phyloP scores from a whole-genome alignment of 2,888 invertebrate genomes.

The Drosophila merina region DNA sequence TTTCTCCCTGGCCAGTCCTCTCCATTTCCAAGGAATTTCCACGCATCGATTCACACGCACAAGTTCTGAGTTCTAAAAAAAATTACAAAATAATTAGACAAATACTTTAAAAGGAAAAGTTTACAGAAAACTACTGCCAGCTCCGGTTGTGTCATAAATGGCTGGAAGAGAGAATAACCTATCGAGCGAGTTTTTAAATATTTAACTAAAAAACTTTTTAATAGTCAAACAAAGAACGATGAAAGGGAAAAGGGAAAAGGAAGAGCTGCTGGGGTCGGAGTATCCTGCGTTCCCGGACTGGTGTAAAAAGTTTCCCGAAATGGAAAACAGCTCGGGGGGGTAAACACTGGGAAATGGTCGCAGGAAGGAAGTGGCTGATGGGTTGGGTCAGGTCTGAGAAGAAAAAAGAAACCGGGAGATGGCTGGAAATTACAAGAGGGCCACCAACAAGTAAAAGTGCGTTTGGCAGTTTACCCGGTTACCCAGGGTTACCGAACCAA shows the following conservation, averaged over 20 bases:
- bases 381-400: constrained; percentile 6
- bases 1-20: background rate
- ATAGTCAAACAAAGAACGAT: constrained; percentile 43
- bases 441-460: constrained; percentile 51
- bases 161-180: constrained; percentile 4
- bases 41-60: constrained; percentile 31
- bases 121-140: constrained; percentile 7
- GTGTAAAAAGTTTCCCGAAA: constrained; percentile 32
- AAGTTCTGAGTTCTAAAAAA: background rate
- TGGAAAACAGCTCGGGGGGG: constrained; percentile 24
- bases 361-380: constrained; percentile 46
- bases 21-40: constrained; percentile 13
- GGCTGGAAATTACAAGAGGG: constrained; percentile 56
- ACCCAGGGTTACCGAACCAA: constrained; percentile 45
- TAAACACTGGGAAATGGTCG: constrained; percentile 31
- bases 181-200: constrained; percentile 32
- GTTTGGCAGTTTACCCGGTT: constrained; percentile 63
- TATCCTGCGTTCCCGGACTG: constrained; percentile 20
- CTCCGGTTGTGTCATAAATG: constrained; percentile 36
- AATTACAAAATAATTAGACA: constrained; percentile 23
- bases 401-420: constrained; percentile 16
- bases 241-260: constrained; percentile 8
- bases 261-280: constrained; percentile 13
- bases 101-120: constrained; percentile 7
- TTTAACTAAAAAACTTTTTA: constrained; percentile 46